These are phyloP conservation scores for zebrafish (Danio rerio) DNA, from an alignment of 2,113 vertebrate genomes.

Conservation along the genomic window DNA sequence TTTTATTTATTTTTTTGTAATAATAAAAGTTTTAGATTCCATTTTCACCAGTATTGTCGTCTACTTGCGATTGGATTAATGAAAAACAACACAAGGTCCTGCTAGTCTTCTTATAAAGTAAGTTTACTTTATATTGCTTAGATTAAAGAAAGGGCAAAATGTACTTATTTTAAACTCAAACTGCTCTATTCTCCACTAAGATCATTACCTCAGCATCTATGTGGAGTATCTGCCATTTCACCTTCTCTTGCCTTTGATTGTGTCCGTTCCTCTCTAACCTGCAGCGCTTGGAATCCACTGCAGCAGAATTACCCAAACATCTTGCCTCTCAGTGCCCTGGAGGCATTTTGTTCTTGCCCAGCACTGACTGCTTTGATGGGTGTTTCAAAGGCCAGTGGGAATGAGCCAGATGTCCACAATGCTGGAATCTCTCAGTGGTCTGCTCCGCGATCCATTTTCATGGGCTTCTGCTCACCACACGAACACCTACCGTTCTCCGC, in stretches of 20 bases:
- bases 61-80: no score
- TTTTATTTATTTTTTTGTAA: no score
- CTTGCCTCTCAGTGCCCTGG: conserved; percentile 18
- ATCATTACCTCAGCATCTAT: not conserved
- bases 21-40: no score
- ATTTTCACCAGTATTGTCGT: no score
- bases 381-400: conserved; percentile 38
- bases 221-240: conserved; percentile 1
- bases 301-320: conserved; percentile 14
- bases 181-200: not conserved
- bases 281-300: conserved; percentile 15
- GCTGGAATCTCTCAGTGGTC: conserved; percentile 35
- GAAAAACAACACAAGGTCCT: no score
- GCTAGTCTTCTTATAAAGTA: no score
- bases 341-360: conserved; percentile 29
- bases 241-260: conserved; percentile 30
- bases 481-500: conserved; percentile 1
- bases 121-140: no score
- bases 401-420: conserved; percentile 38
- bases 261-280: conserved; percentile 8
- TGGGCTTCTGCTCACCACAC: not conserved
- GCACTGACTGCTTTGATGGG: conserved; percentile 29
- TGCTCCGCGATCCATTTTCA: conserved; percentile 4
- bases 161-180: no score
- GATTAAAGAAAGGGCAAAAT: no score